Base-by-base conservation (phyloP, 2,113 vertebrate genomes). In the Tauraco erythrolophus region DNA sequence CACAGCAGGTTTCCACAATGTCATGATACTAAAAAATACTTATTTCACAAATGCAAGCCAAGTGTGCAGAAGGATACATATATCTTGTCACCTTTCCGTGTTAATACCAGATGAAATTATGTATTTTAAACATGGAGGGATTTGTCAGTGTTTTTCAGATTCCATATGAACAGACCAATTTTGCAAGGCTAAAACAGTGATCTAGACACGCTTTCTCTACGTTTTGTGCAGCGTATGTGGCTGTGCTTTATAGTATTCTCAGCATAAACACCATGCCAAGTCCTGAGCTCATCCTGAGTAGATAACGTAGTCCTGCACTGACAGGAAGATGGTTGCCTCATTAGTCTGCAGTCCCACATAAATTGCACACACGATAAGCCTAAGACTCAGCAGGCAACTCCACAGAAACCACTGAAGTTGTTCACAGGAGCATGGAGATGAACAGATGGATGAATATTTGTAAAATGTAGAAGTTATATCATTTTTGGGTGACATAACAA, bases 371-470 rank as follows among this genome's bases (percentile, higher is more conserved):
- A 35, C 69, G 27, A 58, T 92, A 81, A 83, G 74, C 56, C 80
- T 79, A 56, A 65, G 62, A 69, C 68, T 92, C 84, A 83, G 85
- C 74, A 95, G 70, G 78, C 53, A 90, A 69, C 46, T 77, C 54
- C 71, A 94, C 23, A n/a, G 81, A 91, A 92, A 57, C 9, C 75
- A 76, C 50, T 77, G 56, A 86, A 95, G 56, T 22, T 89, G 14
- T 86, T 86, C 80, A 50, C 70, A 88, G 62, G 62, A 88, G 14
- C 31, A 46, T 87, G 87, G 51, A 91, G 39, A 95, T 77, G 84
- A 93, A 84, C 88, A 94, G 54, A 84, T 84, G 78, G 27, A 14
- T 82, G 58, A 90, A 64, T 75, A 91, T 90, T 90, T 79, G 41
- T 64, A 78, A 84, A 91, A 71, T 43, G 14, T 81, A 93, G 48